These are phyloP conservation scores for Drosophila aff. DNA, from an alignment of 1,140 invertebrate genomes.

Conservation along the genomic window DNA sequence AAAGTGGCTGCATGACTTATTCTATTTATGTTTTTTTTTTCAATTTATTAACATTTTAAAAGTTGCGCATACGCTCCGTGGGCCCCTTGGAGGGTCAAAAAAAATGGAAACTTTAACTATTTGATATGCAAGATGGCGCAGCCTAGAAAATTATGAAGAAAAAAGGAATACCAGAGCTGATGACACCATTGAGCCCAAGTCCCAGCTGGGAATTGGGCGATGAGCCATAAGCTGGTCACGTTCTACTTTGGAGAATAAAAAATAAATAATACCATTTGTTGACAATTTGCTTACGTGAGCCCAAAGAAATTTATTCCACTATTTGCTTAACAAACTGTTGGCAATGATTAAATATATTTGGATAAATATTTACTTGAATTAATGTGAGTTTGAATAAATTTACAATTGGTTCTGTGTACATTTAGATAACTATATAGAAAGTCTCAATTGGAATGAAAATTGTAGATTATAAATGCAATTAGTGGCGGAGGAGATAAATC, in stretches of 20 bases:
- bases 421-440: slow-evolving; percentile 25
- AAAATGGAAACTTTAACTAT: slow-evolving; percentile 32
- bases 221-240: slow-evolving; percentile 53
- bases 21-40: slow-evolving; percentile 4
- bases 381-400: neutral
- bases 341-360: slow-evolving; percentile 13
- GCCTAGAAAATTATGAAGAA: slow-evolving; percentile 58
- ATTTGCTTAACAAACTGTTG: slow-evolving; percentile 25
- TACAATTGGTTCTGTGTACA: neutral
- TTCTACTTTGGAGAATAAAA: slow-evolving; percentile 45
- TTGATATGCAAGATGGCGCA: slow-evolving; percentile 58
- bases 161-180: slow-evolving; percentile 13
- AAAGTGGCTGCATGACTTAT: slow-evolving; percentile 29
- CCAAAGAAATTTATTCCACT: slow-evolving; percentile 11
- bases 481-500: neutral
- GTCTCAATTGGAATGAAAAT: slow-evolving; percentile 3
- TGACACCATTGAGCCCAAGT: slow-evolving; percentile 28
- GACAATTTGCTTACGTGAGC: slow-evolving; percentile 76
- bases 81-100: neutral
- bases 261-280: slow-evolving; percentile 69
- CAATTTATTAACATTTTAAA: slow-evolving; percentile 32
- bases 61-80: slow-evolving; percentile 45
- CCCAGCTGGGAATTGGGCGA: slow-evolving; percentile 16
- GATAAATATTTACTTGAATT: neutral
- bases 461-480: slow-evolving; percentile 12